Base-by-base conservation (phyloP, 1,140 invertebrate genomes). In the Arctopsyche grandis region DNA sequence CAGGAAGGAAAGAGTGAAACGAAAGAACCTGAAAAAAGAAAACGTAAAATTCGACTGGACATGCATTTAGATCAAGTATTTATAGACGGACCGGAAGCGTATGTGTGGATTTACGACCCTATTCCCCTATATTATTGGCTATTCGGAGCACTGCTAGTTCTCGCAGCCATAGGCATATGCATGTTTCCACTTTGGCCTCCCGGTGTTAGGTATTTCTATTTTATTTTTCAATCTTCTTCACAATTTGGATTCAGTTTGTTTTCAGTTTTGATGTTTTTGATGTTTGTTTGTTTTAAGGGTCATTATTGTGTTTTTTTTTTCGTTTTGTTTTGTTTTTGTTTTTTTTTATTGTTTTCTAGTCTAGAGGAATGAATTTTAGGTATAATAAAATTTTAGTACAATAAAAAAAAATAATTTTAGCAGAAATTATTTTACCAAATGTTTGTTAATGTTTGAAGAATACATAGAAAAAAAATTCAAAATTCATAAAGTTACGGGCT, bases 31-130 rank as follows among this genome's bases (percentile, higher is more conserved):
- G 88, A 90, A 77, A 92, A 91, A 84, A 89, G 90, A 79, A 93
- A 92, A 83, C 90, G 91, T 79, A 93, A 93, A 86, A 91, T 93
- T 21, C 93, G 97, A 52, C 86, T 99, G 12, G 96, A 99, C 87
- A 99, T 99, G 97, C 97, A 98, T 88, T 91, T 97, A 84, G 95
- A 98, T 81, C 97, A 99, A 87, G 86, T 93, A 82, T 99, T 99
- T 89, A 91, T 97, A 3, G 98, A 99, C 88, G 94, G 94, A 48
- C 91, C 94, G 43, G 97, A 99, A 88, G 96, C 98, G 1, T 99
- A 99, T 89, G 98, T 99, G 14, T 99, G 99, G 99, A 95, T 99
- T 77, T 99, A 99, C 89, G 98, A 99, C 87, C 98, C 98, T 4
- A 97, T 98, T 83, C 97, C 98, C 9, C 92, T 97, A 78, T 96